These are phyloP conservation scores for Invenusta paracnida DNA, from an alignment of 2,888 invertebrate species.

Conservation along the genomic window DNA sequence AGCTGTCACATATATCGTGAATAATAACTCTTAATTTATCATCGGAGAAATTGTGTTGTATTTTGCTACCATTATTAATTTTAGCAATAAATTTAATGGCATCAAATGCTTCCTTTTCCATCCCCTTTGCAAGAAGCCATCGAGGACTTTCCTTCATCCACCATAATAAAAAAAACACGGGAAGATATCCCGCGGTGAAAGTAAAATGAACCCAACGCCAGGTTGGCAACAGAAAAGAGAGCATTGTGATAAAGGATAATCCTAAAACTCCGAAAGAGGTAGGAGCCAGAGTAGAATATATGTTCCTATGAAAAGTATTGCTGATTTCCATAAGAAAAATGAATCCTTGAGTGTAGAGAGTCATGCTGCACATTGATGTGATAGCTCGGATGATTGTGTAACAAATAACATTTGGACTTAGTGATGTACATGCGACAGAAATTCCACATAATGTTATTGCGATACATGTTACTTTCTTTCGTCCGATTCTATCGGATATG, in stretches of 20 bases:
- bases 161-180: not conserved
- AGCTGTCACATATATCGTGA: not conserved
- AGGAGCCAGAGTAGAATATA: not conserved
- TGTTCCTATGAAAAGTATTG: not conserved
- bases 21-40: not conserved
- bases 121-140: not conserved
- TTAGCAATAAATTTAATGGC: not conserved
- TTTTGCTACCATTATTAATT: not conserved
- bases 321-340: not conserved
- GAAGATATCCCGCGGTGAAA: not conserved
- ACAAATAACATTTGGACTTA: too few species aligned
- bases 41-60: not conserved
- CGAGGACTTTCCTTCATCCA: not conserved
- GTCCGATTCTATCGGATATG: not conserved
- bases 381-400: too few species aligned
- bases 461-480: not conserved
- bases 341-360: not conserved
- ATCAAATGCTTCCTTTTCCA: not conserved
- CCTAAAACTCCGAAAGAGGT: not conserved
- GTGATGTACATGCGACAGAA: not conserved
- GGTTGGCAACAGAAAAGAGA: not conserved
- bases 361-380: not conserved
- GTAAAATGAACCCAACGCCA: conserved; percentile 9
- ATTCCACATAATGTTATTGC: not conserved
- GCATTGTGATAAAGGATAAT: not conserved